Evolutionary conservation across 2,113 vertebrate species (phyloP), one percentile per base, ranked within the genome.

Genomic region (Empidonax alnorum): DNA sequence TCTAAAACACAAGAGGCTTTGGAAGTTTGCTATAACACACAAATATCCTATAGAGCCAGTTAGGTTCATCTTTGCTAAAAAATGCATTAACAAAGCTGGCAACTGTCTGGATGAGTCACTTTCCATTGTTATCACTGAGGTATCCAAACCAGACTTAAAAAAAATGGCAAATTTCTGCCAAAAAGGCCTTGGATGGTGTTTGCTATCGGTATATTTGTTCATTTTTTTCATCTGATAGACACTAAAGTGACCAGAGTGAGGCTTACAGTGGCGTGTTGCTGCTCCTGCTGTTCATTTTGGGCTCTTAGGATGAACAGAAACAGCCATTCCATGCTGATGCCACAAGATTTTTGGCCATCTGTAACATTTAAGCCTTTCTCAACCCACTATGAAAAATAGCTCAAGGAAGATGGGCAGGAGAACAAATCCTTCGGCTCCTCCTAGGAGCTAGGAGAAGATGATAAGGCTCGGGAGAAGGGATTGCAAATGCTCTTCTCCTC

Each of bases 331-430:
- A 1, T 71, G 55, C 50, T 73, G 77, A 84, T 84, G 37, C 53
- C 58, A 55, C 52, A 83, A 77, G 90, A 86, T 90, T 91, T 93
- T 77, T 78, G 90, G 35, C 59, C 84, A 87, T 90, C 71, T 94
- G 78, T 91, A 94, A 71, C 44, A 14, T 85, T 86, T 94, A 86
- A 93, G 61, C 30, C 39, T 44, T 87, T 90, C 42, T 84, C 66
- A 53, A 84, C 73, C 67, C 71, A 73, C 74, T 91, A 10, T 75
- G 85, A 94, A 91, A 80, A 89, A 77, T 14, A 90, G 17, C 50
- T 86, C 31, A 42, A 61, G 47, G 56, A 77, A 90, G 46, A 91
- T 22, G 89, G 30, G 50, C 66, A 86, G 63, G 56, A 49, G 61
- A 95, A 94, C 67, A 91, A 94, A 94, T 92, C 90, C 82, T 94